Conservation (phyloP, 2,113 vertebrate genomes). For the Myanophis thanlyinensis region DNA sequence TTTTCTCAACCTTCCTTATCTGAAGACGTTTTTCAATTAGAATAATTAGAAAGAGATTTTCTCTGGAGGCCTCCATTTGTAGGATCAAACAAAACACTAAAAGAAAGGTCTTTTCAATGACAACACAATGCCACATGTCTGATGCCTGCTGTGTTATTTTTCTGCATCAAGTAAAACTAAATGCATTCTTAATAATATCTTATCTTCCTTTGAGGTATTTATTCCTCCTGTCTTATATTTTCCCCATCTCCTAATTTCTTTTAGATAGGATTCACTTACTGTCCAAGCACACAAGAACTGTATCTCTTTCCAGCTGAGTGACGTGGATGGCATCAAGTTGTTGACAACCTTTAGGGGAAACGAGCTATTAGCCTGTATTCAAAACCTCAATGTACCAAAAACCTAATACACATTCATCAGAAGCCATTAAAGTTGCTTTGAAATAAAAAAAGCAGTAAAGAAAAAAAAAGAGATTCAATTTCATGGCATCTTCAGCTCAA, state of each 20-base stretch:
- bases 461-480: background rate
- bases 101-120: background rate
- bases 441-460: background rate
- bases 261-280: slow-evolving; percentile 78
- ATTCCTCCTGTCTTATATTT: background rate
- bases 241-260: background rate
- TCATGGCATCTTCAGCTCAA: background rate
- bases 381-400: background rate
- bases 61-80: too few species aligned
- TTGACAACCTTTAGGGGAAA: slow-evolving; percentile 73
- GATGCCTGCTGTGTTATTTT: background rate
- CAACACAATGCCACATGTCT: background rate
- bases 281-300: slow-evolving; percentile 95
- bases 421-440: background rate
- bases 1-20: background rate
- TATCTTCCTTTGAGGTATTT: background rate
- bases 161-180: background rate
- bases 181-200: background rate
- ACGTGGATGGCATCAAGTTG: slow-evolving; percentile 95
- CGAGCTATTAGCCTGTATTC: background rate
- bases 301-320: slow-evolving; percentile 97
- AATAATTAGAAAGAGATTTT: background rate
- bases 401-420: background rate
- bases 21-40: background rate
- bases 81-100: too few species aligned